Conservation (phyloP, 2,113 vertebrate species). For the Pollimyrus isidori region DNA sequence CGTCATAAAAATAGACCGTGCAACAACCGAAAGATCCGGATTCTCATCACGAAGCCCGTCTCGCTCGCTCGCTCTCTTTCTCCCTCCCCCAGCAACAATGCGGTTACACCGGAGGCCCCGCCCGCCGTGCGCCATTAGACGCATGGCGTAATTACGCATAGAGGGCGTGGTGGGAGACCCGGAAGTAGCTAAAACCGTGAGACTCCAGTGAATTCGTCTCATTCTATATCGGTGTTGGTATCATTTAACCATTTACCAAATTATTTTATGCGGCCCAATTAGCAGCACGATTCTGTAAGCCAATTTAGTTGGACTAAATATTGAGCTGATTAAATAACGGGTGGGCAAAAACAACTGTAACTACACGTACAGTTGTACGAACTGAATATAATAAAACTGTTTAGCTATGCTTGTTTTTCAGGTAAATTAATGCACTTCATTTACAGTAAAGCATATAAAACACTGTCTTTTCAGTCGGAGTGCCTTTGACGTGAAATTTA, state of each 20-base stretch:
- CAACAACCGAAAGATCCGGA: slow-evolving; percentile 7
- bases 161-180: background rate
- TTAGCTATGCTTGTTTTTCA: background rate
- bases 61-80: slow-evolving; percentile 41
- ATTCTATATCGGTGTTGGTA: background rate
- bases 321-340: background rate
- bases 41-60: slow-evolving; percentile 25
- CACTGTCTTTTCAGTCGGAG: background rate
- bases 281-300: background rate
- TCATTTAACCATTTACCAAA: background rate
- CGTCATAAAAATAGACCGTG: slow-evolving; percentile 23
- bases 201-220: background rate
- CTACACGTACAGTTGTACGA: background rate
- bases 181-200: background rate
- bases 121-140: slow-evolving; percentile 5
- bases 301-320: background rate
- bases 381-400: background rate
- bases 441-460: background rate
- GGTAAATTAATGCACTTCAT: background rate
- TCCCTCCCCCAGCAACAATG: slow-evolving; percentile 68
- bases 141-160: slow-evolving; percentile 35
- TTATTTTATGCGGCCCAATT: background rate
- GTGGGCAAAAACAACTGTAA: background rate
- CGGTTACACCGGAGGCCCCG: slow-evolving; percentile 44
- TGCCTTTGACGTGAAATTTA: background rate